Percentiles rank a stretch among this genome's conserved stretches.
Conservation (phyloP, 2,888 invertebrate species). For the Eilema sororculum region DNA sequence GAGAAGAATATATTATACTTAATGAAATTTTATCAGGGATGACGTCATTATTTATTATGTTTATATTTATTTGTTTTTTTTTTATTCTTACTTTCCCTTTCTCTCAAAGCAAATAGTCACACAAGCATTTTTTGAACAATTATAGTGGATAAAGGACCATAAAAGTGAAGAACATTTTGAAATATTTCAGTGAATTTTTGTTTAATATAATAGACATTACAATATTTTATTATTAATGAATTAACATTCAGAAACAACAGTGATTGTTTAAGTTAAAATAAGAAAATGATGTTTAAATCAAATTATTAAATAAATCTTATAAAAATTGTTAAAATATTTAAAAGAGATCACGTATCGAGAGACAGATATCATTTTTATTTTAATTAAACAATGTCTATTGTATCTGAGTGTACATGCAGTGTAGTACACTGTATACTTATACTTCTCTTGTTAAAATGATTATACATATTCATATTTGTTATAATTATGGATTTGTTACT, state of each 20-base stretch:
- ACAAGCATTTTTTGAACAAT: conserved; percentile 35
- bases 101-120: conserved; percentile 31
- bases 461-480: conserved; percentile 45
- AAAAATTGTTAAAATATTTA: conserved; percentile 18
- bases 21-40: background rate
- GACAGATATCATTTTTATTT: conserved; percentile 14
- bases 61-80: conserved; percentile 5
- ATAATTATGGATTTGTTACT: conserved; percentile 46
- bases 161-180: conserved; percentile 65
- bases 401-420: conserved; percentile 32
- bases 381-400: conserved; percentile 32
- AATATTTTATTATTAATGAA: conserved; percentile 13
- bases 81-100: background rate
- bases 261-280: conserved; percentile 35
- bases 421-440: conserved; percentile 31
- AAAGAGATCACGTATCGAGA: too few species aligned
- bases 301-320: conserved; percentile 36
- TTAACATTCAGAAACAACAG: conserved; percentile 29
- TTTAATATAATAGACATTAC: conserved; percentile 55
- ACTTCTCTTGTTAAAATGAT: conserved; percentile 43
- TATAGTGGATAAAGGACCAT: conserved; percentile 60
- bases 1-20: background rate
- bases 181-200: conserved; percentile 58
- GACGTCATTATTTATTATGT: background rate
- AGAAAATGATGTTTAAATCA: conserved; percentile 22